Evolutionary conservation across 2,888 invertebrate species (phyloP).

Genomic region (Drosophila cyrtoloma): DNA sequence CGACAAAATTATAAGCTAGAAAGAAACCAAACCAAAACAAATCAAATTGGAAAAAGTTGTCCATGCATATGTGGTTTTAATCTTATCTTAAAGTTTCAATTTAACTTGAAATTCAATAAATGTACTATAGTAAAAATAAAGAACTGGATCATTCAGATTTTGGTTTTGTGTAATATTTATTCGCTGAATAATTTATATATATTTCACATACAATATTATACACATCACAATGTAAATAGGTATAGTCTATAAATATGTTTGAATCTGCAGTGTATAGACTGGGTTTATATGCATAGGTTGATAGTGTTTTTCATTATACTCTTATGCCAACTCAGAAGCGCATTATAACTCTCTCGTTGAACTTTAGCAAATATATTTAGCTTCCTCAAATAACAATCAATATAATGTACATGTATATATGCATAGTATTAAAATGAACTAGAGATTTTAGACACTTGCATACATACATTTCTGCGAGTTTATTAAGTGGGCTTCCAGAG

Average conservation of each 20-base stretch:
- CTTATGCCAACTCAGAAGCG: constrained; percentile 6
- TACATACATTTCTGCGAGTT: constrained; percentile 4
- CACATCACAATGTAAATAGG: constrained; percentile 43
- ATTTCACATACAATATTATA: constrained; percentile 60
- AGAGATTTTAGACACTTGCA: constrained; percentile 8
- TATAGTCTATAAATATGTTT: constrained; percentile 34
- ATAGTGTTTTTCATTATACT: constrained; percentile 1
- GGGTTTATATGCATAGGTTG: constrained; percentile 12
- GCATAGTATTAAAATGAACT: constrained; percentile 8
- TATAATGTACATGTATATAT: constrained; percentile 32
- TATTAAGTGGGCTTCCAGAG: constrained; percentile 5
- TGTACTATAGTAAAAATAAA: background rate
- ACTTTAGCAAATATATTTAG: background rate
- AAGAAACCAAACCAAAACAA: background rate
- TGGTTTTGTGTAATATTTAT: constrained; percentile 53
- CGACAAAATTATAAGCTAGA: background rate
- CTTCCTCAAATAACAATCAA: constrained; percentile 32
- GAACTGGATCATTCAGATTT: background rate
- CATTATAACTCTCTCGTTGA: background rate
- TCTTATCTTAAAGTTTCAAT: background rate
- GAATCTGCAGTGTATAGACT: constrained; percentile 26
- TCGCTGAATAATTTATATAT: constrained; percentile 61
- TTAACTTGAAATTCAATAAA: background rate
- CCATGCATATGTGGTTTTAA: background rate
- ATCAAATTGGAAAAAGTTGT: background rate